A percentile compares a stretch with the other conserved stretches of the same genome.
These are phyloP conservation scores for Nesidiocoris tenuis DNA, from an alignment of 2,888 invertebrate genomes.

Conservation along the genomic window DNA sequence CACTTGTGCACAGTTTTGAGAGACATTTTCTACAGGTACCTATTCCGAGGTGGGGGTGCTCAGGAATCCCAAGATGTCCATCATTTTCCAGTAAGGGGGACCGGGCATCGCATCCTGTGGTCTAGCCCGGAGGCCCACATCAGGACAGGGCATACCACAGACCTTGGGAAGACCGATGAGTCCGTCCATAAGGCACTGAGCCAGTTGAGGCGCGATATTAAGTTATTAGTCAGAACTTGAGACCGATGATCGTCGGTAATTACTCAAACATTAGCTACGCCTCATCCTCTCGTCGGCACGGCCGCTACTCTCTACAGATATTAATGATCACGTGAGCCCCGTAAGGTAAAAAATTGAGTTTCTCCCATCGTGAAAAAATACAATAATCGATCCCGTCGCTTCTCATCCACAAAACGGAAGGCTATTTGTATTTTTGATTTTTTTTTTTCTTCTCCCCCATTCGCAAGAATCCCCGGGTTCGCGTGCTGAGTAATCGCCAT, in stretches of 20 bases:
- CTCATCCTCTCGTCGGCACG: slow-evolving; percentile 34
- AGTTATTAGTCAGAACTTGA: slow-evolving; percentile 39
- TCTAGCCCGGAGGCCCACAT: background rate
- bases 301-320: slow-evolving; percentile 23
- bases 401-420: background rate
- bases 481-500: background rate
- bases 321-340: slow-evolving; percentile 21
- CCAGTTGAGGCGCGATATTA: slow-evolving; percentile 14
- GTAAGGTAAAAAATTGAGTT: slow-evolving; percentile 11
- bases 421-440: background rate
- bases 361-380: background rate
- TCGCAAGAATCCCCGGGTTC: background rate
- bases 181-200: background rate
- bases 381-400: background rate
- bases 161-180: background rate
- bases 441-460: background rate
- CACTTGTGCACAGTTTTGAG: too few species aligned
- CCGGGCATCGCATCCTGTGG: background rate
- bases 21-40: too few species aligned
- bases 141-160: background rate
- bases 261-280: slow-evolving; percentile 40
- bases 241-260: slow-evolving; percentile 31
- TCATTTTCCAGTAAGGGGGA: too few species aligned
- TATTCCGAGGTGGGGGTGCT: too few species aligned
- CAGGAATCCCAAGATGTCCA: too few species aligned